These are phyloP conservation scores for Aphodius sticticus DNA, from an alignment of 2,888 invertebrate species.

Conservation along the genomic window DNA sequence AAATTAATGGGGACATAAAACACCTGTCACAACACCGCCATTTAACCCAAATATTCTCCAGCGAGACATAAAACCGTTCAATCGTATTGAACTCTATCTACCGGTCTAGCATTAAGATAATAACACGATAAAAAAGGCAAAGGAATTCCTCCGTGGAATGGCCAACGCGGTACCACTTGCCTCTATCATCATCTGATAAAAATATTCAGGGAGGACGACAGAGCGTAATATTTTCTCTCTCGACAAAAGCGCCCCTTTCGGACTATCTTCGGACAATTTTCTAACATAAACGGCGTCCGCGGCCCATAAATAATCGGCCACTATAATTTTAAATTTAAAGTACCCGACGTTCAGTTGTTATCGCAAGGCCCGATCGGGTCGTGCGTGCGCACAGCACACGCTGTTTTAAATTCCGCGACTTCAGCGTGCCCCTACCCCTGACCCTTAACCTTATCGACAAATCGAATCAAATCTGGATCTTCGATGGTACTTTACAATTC, in stretches of 20 bases:
- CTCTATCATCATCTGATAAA: background rate
- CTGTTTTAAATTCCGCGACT: constrained; percentile 48
- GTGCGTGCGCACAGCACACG: constrained; percentile 47
- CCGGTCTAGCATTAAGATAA: background rate
- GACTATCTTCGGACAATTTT: constrained; percentile 44
- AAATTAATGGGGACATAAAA: too few species aligned
- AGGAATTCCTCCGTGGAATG: background rate
- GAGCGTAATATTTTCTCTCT: background rate
- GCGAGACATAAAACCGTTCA: too few species aligned
- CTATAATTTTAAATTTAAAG: constrained; percentile 53
- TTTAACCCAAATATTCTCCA: too few species aligned
- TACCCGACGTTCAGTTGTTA: constrained; percentile 46
- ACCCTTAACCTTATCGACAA: constrained; percentile 33
- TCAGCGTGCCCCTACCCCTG: constrained; percentile 36
- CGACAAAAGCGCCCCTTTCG: constrained; percentile 31
- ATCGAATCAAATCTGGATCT: constrained; percentile 49
- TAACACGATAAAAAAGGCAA: background rate
- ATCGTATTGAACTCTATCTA: too few species aligned
- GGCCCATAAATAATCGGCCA: constrained; percentile 50
- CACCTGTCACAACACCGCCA: too few species aligned
- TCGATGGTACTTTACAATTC: constrained; percentile 52
- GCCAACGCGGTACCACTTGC: too few species aligned
- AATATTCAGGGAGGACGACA: background rate
- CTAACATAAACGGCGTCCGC: constrained; percentile 50
- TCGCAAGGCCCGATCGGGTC: constrained; percentile 47